Evolutionary conservation across 2,797 vertebrate genomes (phyloP).

Genomic region (Onychomys leucogaster): DNA sequence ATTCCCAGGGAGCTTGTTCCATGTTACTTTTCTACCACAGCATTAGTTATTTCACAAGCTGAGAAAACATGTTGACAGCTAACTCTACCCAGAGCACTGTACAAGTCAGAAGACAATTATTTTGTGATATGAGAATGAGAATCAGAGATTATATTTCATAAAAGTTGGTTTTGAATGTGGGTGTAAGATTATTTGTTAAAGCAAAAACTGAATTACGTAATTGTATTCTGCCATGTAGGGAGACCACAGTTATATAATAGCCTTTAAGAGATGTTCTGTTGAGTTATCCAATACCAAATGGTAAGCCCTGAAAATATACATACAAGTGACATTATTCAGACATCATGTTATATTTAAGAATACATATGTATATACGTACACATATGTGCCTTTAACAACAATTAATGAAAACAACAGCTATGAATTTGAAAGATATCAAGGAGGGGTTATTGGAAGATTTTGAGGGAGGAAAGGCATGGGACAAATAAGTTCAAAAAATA

Average conservation of each 20-base stretch:
- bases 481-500: background rate
- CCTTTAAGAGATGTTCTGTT: background rate
- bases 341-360: background rate
- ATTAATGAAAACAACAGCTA: background rate
- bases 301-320: background rate
- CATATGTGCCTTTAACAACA: background rate
- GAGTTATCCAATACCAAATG: background rate
- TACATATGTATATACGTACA: background rate
- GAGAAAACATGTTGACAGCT: slow-evolving; percentile 16
- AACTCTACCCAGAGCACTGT: background rate
- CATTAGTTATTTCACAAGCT: slow-evolving; percentile 55
- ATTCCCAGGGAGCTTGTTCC: background rate
- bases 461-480: background rate
- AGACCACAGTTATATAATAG: background rate
- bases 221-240: background rate
- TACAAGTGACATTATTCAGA: background rate
- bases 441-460: background rate
- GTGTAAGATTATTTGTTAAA: background rate
- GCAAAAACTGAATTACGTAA: background rate
- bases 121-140: background rate
- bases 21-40: background rate
- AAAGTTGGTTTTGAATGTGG: background rate
- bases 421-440: background rate
- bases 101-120: background rate
- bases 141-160: background rate